Conservation (phyloP, 2,888 invertebrate genomes). For the Drosophila cyrtoloma region DNA sequence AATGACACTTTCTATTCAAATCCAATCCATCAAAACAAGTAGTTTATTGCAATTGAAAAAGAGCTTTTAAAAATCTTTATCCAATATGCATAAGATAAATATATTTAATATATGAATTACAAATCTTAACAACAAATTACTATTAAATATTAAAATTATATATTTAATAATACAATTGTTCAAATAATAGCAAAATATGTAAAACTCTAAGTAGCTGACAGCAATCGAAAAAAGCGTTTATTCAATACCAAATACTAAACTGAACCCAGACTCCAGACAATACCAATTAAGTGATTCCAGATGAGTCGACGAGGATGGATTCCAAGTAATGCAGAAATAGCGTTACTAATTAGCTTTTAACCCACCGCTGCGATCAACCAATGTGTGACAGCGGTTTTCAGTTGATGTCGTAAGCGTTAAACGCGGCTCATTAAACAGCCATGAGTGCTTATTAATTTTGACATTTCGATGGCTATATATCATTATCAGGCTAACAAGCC, state of each 20-base stretch:
- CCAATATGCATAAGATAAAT: not conserved
- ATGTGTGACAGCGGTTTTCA: conserved; percentile 33
- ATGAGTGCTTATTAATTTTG: conserved; percentile 71
- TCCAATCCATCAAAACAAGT: not conserved
- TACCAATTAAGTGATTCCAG: conserved; percentile 4
- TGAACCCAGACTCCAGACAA: not conserved
- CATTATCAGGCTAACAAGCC: conserved; percentile 63
- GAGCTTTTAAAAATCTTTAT: not conserved
- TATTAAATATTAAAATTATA: too few relatives aligned
- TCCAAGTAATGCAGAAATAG: conserved; percentile 7
- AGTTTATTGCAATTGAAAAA: not conserved
- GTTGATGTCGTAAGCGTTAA: conserved; percentile 53
- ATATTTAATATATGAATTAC: not conserved
- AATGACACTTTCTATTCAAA: not conserved
- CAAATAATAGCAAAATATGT: not conserved
- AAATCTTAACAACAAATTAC: not conserved
- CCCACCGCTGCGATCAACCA: conserved; percentile 14
- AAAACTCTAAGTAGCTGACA: not conserved
- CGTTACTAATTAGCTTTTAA: conserved; percentile 27
- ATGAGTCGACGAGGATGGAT: not conserved
- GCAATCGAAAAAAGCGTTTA: not conserved
- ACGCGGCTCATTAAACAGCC: conserved; percentile 63
- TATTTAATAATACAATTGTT: not conserved
- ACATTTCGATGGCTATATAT: conserved; percentile 72
- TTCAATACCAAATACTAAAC: not conserved